These are phyloP conservation scores for Scyliorhinus canicula DNA, from an alignment of 2,797 vertebrate genomes.

Conservation along the genomic window DNA sequence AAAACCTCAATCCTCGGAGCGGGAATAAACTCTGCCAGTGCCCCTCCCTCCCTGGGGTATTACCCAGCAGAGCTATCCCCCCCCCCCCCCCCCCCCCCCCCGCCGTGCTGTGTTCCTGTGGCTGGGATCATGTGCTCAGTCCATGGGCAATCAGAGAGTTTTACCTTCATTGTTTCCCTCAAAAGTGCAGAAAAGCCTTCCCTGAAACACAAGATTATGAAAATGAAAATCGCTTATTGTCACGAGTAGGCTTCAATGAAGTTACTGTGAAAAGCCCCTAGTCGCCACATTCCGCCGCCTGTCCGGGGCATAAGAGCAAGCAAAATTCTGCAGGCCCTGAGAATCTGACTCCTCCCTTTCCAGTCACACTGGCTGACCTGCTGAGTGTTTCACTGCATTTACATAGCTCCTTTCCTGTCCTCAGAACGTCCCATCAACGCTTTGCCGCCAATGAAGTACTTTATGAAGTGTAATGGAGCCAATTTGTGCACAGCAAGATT, in stretches of 20 bases:
- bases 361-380: too few species aligned
- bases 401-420: background rate
- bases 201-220: background rate
- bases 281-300: too few species aligned
- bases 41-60: too few species aligned
- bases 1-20: background rate
- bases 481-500: conserved; percentile 3
- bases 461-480: background rate
- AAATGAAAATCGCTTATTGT: too few species aligned
- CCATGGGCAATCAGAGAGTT: background rate
- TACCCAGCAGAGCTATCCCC: too few species aligned
- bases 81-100: too few species aligned
- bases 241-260: too few species aligned
- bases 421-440: background rate
- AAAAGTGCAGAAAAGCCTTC: background rate
- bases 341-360: too few species aligned
- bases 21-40: background rate
- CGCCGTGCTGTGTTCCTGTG: too few species aligned
- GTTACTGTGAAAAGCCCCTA: too few species aligned
- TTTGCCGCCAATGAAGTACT: background rate
- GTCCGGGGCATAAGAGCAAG: too few species aligned
- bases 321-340: too few species aligned
- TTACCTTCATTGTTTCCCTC: background rate
- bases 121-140: background rate
- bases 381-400: background rate